These are phyloP conservation scores for Automeris io DNA, from an alignment of 2,888 invertebrate species.

Conservation along the genomic window DNA sequence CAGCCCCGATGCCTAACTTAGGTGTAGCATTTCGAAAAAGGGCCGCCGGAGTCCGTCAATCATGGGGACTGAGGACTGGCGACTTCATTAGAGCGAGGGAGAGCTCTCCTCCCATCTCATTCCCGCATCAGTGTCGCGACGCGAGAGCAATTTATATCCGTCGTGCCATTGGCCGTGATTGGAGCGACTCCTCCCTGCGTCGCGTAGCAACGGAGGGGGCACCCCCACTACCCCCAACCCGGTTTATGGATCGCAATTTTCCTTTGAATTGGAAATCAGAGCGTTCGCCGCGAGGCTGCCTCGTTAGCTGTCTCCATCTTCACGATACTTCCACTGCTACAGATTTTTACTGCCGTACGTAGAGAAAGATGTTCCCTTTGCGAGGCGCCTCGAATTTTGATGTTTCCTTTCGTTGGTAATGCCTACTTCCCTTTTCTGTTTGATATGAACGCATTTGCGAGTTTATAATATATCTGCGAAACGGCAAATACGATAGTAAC, in stretches of 20 bases:
- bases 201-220: slow-evolving; percentile 77
- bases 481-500: no score
- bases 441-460: background rate
- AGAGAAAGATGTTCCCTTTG: slow-evolving; percentile 60
- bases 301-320: slow-evolving; percentile 71
- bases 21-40: slow-evolving; percentile 60
- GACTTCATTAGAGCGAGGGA: slow-evolving; percentile 71
- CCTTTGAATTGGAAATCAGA: slow-evolving; percentile 79
- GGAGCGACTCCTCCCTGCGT: slow-evolving; percentile 80
- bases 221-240: slow-evolving; percentile 43
- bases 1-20: slow-evolving; percentile 55
- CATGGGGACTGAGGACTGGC: slow-evolving; percentile 60
- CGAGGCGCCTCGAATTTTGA: slow-evolving; percentile 41
- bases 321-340: slow-evolving; percentile 55
- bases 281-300: slow-evolving; percentile 59
- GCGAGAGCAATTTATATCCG: slow-evolving; percentile 77
- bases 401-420: slow-evolving; percentile 35
- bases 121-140: slow-evolving; percentile 63
- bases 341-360: slow-evolving; percentile 62
- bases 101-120: slow-evolving; percentile 38
- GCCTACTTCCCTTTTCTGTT: slow-evolving; percentile 12
- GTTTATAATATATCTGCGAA: background rate
- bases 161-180: slow-evolving; percentile 78
- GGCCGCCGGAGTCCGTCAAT: slow-evolving; percentile 64
- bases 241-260: slow-evolving; percentile 77